phyloP scores from a whole-genome alignment of 1,140 invertebrate species.

The Bombyx mandarina region DNA sequence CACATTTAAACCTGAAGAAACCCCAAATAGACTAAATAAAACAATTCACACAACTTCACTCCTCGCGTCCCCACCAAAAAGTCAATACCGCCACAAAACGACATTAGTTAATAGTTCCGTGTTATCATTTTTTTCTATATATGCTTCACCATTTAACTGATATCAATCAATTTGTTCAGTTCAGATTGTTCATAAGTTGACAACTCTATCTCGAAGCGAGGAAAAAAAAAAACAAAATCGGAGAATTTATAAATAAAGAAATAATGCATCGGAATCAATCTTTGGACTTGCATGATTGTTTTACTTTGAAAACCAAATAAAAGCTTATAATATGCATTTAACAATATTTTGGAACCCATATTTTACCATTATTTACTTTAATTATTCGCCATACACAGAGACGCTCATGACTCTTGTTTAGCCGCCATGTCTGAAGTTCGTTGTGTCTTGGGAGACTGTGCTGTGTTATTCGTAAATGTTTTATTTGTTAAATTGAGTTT shows the following conservation, averaged over 20 bases:
- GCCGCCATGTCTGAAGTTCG: constrained; percentile 68
- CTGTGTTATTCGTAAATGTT: constrained; percentile 64
- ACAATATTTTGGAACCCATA: no score
- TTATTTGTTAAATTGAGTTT: constrained; percentile 59
- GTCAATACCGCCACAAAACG: no score
- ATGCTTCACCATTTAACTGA: no score
- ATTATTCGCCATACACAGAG: constrained; percentile 47
- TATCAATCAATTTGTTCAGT: no score
- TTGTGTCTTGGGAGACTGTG: constrained; percentile 59
- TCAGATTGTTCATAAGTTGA: constrained; percentile 1
- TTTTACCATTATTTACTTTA: constrained; percentile 5
- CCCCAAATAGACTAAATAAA: no score
- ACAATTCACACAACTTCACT: no score
- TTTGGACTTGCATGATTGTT: constrained; percentile 3
- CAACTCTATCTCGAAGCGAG: constrained; percentile 4
- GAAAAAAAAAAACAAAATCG: constrained; percentile 1
- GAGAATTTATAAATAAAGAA: neutral
- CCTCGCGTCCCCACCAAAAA: no score
- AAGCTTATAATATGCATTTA: no score
- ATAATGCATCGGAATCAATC: constrained; percentile 8
- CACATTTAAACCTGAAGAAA: no score
- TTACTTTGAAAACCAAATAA: neutral
- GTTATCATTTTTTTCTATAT: no score
- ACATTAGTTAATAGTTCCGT: no score
- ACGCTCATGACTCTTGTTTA: constrained; percentile 58